Conservation (phyloP, 1,140 invertebrate genomes). For the Tetramorium parvispinum region DNA sequence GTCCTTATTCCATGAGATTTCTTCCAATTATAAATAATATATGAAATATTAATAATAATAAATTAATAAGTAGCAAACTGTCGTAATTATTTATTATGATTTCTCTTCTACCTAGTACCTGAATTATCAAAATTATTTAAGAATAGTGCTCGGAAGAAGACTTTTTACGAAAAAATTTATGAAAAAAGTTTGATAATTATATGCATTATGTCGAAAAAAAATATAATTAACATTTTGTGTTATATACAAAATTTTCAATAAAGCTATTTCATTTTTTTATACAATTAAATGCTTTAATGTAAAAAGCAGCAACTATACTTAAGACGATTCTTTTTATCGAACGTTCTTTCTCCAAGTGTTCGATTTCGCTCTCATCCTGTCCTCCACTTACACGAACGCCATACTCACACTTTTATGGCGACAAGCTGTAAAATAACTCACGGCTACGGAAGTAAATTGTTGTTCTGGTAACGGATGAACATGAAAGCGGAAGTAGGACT, state of each 20-base stretch:
- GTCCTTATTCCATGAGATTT: background rate
- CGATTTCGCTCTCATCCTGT: conserved; percentile 27
- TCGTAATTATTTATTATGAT: background rate
- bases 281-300: background rate
- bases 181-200: background rate
- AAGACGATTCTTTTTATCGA: background rate
- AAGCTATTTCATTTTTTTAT: background rate
- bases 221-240: background rate
- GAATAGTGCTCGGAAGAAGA: background rate
- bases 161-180: background rate
- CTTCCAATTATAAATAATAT: background rate
- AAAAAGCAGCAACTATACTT: background rate
- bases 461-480: conserved; percentile 24
- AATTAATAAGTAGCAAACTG: background rate
- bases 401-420: conserved; percentile 54
- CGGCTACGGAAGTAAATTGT: conserved; percentile 56
- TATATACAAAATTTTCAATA: background rate
- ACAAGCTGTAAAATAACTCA: conserved; percentile 58
- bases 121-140: conserved; percentile 7
- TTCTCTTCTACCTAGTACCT: background rate
- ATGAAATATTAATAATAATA: background rate
- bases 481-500: conserved; percentile 40
- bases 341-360: background rate
- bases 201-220: background rate
- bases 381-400: conserved; percentile 9